Conservation (phyloP, 2,888 invertebrate genomes). For the Norana najaformis region DNA sequence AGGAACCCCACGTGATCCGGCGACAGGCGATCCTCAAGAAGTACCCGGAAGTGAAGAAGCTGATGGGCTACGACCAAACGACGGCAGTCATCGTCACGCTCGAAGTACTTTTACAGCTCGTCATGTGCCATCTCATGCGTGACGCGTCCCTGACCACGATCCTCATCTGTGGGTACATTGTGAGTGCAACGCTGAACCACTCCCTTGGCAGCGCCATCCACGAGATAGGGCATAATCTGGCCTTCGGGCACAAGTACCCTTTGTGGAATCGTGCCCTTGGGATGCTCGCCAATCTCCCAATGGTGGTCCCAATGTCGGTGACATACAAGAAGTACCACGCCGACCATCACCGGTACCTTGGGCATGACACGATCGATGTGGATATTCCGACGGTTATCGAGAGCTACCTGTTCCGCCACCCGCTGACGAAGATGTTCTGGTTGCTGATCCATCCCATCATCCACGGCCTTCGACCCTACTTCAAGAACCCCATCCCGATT, state of each 20-base stretch:
- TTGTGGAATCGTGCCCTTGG: slow-evolving; percentile 56
- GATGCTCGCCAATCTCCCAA: slow-evolving; percentile 59
- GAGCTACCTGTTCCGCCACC: slow-evolving; percentile 55
- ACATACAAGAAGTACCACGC: slow-evolving; percentile 62
- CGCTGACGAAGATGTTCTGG: slow-evolving; percentile 60
- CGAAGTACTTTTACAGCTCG: slow-evolving; percentile 53
- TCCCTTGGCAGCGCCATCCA: slow-evolving; percentile 61
- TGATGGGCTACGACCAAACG: slow-evolving; percentile 60
- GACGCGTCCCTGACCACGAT: slow-evolving; percentile 54
- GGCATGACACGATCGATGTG: slow-evolving; percentile 60
- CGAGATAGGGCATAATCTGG: slow-evolving; percentile 62
- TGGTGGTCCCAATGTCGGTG: slow-evolving; percentile 60
- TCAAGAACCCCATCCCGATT: slow-evolving; percentile 58
- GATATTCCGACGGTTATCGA: slow-evolving; percentile 61
- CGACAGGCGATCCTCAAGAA: slow-evolving; percentile 80
- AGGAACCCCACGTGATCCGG: slow-evolving; percentile 92
- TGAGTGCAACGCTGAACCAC: slow-evolving; percentile 58
- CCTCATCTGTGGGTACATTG: slow-evolving; percentile 51
- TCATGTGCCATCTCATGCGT: slow-evolving; percentile 47
- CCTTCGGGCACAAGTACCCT: slow-evolving; percentile 58
- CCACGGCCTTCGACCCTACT: slow-evolving; percentile 59
- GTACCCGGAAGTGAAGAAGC: slow-evolving; percentile 61
- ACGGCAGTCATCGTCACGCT: slow-evolving; percentile 53
- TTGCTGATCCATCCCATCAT: slow-evolving; percentile 57
- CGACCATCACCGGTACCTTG: slow-evolving; percentile 61